A percentile compares a stretch with the other conserved stretches of the same genome.
Conservation (phyloP, 2,113 vertebrate species). For the Halcyon senegalensis region DNA sequence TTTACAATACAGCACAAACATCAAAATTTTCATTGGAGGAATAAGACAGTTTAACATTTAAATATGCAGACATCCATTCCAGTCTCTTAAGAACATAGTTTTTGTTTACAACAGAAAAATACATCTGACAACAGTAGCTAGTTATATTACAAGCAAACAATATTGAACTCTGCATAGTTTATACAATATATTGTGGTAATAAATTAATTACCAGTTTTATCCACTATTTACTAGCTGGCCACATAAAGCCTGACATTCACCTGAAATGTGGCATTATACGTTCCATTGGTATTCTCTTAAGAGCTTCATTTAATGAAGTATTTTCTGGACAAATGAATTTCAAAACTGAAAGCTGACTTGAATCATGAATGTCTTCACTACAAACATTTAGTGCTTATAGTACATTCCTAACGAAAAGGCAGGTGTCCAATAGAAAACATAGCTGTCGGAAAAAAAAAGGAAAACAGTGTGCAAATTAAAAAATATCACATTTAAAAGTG, state of each 20-base stretch:
- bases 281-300: constrained; percentile 76
- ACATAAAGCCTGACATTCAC: constrained; percentile 96
- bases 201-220: constrained; percentile 88
- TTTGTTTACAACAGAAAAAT: constrained; percentile 90
- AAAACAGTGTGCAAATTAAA: constrained; percentile 80
- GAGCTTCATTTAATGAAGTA: constrained; percentile 74
- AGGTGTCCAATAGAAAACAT: constrained; percentile 82
- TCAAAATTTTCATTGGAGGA: constrained; percentile 72
- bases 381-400: constrained; percentile 81
- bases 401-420: constrained; percentile 91
- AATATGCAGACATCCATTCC: constrained; percentile 79
- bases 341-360: constrained; percentile 75
- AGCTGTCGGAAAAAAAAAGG: constrained; percentile 76
- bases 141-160: constrained; percentile 95
- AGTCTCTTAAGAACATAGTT: constrained; percentile 85
- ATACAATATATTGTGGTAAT: constrained; percentile 91
- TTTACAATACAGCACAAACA: constrained; percentile 81
- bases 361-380: constrained; percentile 78
- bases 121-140: constrained; percentile 92
- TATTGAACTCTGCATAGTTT: constrained; percentile 94
- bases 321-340: constrained; percentile 73
- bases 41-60: constrained; percentile 80
- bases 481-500: constrained; percentile 76
- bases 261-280: constrained; percentile 83
- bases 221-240: constrained; percentile 88